Evolutionary conservation across 2,888 invertebrate species (phyloP).

Genomic region (Unio delphinus): DNA sequence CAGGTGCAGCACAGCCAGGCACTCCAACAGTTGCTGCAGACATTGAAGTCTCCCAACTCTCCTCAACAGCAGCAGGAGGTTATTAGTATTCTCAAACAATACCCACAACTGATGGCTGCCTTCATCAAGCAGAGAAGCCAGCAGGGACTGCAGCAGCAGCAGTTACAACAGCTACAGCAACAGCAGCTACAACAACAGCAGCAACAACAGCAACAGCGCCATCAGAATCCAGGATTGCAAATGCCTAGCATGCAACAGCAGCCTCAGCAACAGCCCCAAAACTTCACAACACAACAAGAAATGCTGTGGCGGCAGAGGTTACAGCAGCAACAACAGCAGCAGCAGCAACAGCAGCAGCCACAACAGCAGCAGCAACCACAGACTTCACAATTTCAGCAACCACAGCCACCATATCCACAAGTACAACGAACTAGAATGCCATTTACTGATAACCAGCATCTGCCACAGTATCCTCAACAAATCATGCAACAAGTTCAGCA

Average conservation of each 20-base stretch:
- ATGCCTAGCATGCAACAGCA: constrained; percentile 8
- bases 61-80: constrained; percentile 91
- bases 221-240: constrained; percentile 10
- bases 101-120: constrained; percentile 95
- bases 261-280: constrained; percentile 56
- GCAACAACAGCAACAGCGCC: constrained; percentile 52
- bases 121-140: constrained; percentile 85
- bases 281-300: constrained; percentile 34
- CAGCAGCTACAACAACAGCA: constrained; percentile 35
- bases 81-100: constrained; percentile 91
- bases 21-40: constrained; percentile 83
- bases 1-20: constrained; percentile 39
- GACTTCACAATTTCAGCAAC: constrained; percentile 68
- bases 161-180: constrained; percentile 28
- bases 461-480: constrained; percentile 67
- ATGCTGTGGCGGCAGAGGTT: constrained; percentile 51
- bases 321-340: constrained; percentile 59
- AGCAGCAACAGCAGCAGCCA: constrained; percentile 62
- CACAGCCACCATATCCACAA: constrained; percentile 49
- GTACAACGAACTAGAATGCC: constrained; percentile 49
- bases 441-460: constrained; percentile 45
- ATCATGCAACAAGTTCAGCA: constrained; percentile 66
- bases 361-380: constrained; percentile 50
- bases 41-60: constrained; percentile 89
- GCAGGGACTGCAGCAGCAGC: constrained; percentile 39